Percentiles rank a stretch among this genome's conserved stretches.
Evolutionary conservation across 2,888 invertebrate genomes (phyloP).

Genomic region (Alloscopus bannaensis): DNA sequence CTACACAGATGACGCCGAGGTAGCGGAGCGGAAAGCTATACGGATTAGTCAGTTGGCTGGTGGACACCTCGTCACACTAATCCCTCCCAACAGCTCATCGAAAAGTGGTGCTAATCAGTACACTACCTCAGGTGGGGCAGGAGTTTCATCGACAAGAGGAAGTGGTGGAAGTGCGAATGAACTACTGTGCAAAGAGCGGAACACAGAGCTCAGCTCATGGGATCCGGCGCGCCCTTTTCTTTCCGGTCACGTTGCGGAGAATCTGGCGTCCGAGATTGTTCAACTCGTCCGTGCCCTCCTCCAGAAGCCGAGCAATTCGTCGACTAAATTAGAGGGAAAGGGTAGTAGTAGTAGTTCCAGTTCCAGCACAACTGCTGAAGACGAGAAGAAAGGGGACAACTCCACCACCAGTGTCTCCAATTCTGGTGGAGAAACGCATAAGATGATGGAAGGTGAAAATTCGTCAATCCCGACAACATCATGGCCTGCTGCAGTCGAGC

Average conservation of each 20-base stretch:
- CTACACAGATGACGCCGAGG: constrained; percentile 75
- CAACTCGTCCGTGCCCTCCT: constrained; percentile 75
- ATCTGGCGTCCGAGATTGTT: constrained; percentile 76
- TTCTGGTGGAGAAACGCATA: background rate
- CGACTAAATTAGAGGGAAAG: no score
- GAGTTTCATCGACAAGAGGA: constrained; percentile 73
- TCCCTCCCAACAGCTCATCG: constrained; percentile 67
- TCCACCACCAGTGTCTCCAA: background rate
- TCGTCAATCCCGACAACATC: no score
- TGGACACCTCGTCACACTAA: constrained; percentile 75
- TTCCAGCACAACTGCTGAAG: no score
- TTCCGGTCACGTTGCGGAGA: constrained; percentile 76
- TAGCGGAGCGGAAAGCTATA: constrained; percentile 75
- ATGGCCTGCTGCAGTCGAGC: constrained; percentile 66
- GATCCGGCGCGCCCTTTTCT: constrained; percentile 76
- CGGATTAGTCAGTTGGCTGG: constrained; percentile 76
- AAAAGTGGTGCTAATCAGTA: background rate
- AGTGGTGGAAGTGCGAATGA: constrained; percentile 70
- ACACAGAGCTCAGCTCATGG: constrained; percentile 75
- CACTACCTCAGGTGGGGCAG: background rate
- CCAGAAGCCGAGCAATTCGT: background rate
- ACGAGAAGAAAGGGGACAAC: constrained; percentile 3
- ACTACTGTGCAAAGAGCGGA: constrained; percentile 75
- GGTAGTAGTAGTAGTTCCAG: background rate
- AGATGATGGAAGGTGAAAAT: no score